Base-by-base conservation (phyloP, 1,140 invertebrate species). In the Araneus ventricosus region DNA sequence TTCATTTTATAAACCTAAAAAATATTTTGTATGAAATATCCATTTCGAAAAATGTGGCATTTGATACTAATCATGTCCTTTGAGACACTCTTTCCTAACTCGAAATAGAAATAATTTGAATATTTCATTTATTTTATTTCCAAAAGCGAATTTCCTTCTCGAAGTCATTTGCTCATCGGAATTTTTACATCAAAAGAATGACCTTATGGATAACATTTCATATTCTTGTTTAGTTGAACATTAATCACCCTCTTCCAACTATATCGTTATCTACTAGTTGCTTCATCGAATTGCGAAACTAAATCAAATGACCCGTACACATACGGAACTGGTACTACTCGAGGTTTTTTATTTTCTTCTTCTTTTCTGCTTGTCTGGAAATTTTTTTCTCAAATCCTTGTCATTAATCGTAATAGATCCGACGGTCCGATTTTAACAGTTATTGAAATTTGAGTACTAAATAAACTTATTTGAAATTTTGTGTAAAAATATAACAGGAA, bases 211-310 rank as follows among this genome's bases (percentile, higher is more conserved):
- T 75, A 30, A 5, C 8, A 75, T 75, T 75, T 75, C 70, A 37
- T 75, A 34, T 75, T 75, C 30, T 34, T 34, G 70, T 75, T 75
- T 75, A 75, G 70, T 75, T 75, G 37, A 3, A 22, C 70, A 75
- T 75, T 75, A 75, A 75, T 75, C 70, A 75, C 30, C 27, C 17
- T 75, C 30, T 75, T 75, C 45, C 70, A 75, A 34, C 70, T 37
- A 22, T 75, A 30, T 34, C 30, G 70, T 75, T 75, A 75, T 75
- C 70, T 75, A 30, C 30, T 17, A 20, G 30, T 75, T 75, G 70
- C 70, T 37, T 34, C 70, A 75, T 34, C 70, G 17, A 10, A 34
- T 75, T 75, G 70, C 70, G 70, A 37, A 75, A 75, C 5, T 4
- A 75, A 75, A 75, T 75, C 70, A 75, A 75, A 75, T 75, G 30